phyloP scores from a whole-genome alignment of 2,888 invertebrate genomes.

The Scaptomyza tumidula region DNA sequence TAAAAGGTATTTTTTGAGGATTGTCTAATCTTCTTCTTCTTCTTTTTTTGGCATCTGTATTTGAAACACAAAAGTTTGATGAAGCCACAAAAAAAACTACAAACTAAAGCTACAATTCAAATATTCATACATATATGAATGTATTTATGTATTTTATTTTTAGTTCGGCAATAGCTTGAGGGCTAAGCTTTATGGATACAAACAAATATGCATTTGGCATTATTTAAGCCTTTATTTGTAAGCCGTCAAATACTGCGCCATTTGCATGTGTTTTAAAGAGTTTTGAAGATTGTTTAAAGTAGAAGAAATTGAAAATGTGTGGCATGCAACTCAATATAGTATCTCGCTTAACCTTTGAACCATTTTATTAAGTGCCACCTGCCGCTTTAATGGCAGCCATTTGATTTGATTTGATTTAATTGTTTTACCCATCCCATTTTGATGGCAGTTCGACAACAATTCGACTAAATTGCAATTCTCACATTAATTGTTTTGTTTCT shows the following conservation, averaged over 20 bases:
- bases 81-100: slow-evolving; percentile 1
- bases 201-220: slow-evolving; percentile 20
- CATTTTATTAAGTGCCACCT: slow-evolving; percentile 12
- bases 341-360: slow-evolving; percentile 21
- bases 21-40: background rate
- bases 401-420: slow-evolving; percentile 40
- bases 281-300: background rate
- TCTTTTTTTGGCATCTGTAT: background rate
- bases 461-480: slow-evolving; percentile 32
- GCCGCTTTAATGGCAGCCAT: slow-evolving; percentile 12
- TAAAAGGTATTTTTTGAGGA: background rate
- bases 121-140: background rate
- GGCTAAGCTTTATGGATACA: background rate
- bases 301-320: background rate
- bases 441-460: slow-evolving; percentile 2
- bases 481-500: slow-evolving; percentile 14
- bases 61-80: slow-evolving; percentile 15
- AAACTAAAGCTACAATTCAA: slow-evolving; percentile 12
- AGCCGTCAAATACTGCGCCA: background rate
- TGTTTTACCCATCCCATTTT: slow-evolving; percentile 21
- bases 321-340: background rate
- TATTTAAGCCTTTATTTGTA: slow-evolving; percentile 12
- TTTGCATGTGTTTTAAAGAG: background rate
- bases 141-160: slow-evolving; percentile 3
- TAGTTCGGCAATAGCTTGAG: slow-evolving; percentile 8